These are phyloP conservation scores for Lepisosteus oculatus DNA, from an alignment of 2,113 vertebrate genomes.

Conservation along the genomic window DNA sequence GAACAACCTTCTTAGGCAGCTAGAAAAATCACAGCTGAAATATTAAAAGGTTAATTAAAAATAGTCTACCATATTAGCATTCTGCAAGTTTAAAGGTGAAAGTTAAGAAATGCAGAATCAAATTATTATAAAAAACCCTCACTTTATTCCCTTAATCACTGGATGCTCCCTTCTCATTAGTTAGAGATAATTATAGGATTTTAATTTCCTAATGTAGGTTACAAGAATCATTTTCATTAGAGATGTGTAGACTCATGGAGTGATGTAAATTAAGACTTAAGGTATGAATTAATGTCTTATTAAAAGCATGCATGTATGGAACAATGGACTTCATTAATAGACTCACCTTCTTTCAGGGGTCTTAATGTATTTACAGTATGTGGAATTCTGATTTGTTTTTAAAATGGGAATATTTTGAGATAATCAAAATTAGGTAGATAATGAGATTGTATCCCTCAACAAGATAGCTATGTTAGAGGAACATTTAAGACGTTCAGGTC, in stretches of 20 bases:
- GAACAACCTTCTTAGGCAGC: too few species aligned
- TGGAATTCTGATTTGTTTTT: too few species aligned
- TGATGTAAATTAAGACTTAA: slow-evolving; percentile 52
- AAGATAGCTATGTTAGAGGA: too few species aligned
- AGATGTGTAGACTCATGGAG: slow-evolving; percentile 36
- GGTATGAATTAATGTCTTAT: slow-evolving; percentile 33
- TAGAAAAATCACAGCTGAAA: slow-evolving; percentile 10
- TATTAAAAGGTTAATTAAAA: slow-evolving; percentile 66
- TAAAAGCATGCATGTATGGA: slow-evolving; percentile 1
- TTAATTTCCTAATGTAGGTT: slow-evolving; percentile 79
- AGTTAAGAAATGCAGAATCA: slow-evolving; percentile 50
- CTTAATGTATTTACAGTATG: too few species aligned
- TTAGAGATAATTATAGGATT: slow-evolving; percentile 80
- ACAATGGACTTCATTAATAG: too few species aligned
- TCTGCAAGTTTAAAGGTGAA: slow-evolving; percentile 62
- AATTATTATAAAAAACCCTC: slow-evolving; percentile 67
- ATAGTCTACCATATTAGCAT: slow-evolving; percentile 35
- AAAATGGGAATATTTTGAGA: too few species aligned
- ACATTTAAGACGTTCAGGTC: too few species aligned
- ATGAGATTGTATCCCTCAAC: too few species aligned
- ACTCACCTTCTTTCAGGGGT: too few species aligned
- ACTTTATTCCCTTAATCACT: slow-evolving; percentile 75
- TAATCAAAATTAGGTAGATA: too few species aligned
- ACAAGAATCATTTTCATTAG: slow-evolving; percentile 55
- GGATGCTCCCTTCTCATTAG: slow-evolving; percentile 71